Evolutionary conservation across 2,888 invertebrate species (phyloP), one percentile per base, ranked within the genome.

Genomic region (Lapara coniferarum): DNA sequence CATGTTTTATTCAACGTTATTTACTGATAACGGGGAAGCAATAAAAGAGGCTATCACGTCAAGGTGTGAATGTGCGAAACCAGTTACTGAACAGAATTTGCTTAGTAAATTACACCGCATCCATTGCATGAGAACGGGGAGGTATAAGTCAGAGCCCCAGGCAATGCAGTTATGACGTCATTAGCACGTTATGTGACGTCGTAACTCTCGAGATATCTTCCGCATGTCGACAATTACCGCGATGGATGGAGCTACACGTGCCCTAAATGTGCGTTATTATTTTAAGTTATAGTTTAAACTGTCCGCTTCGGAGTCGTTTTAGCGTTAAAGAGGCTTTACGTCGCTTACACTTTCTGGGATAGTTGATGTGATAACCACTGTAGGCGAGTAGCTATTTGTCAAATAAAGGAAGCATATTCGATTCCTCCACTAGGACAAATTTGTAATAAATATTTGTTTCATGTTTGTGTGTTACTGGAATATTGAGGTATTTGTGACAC

Each of bases 91-190:
- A 80, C 71, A 69, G 78, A 77, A 84, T 81, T 82, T 83, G 79
- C 78, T 86, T 80, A 84, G 81, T 85, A 86, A 87, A 87, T 87
- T 85, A 83, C 85, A 82, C 81, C 77, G 83, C 83, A 85, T 87
- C 84, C 81, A 87, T 83, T 84, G 87, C 89, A 83, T 69, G 55
- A 57, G 49, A 51, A 58, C 57, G 53, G 72, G 70, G 73, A 81
- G 81, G 82, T 80, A 80, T 83, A 82, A 87, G 86, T 87, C 83
- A 85, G 82, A 78, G 83, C 85, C 78, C 78, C 82, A 85, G 87
- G 88, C 90, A 89, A 90, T 91, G 91, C 90, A 90, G 91, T 91
- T 91, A 91, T 89, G 90, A 90, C 90, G 89, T 90, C 91, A 91
- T 91, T 91, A 91, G 87, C 89, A 89, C 90, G 89, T 90, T 90